phyloP scores from a whole-genome alignment of 2,113 vertebrate genomes.

The Polypterus senegalus region DNA sequence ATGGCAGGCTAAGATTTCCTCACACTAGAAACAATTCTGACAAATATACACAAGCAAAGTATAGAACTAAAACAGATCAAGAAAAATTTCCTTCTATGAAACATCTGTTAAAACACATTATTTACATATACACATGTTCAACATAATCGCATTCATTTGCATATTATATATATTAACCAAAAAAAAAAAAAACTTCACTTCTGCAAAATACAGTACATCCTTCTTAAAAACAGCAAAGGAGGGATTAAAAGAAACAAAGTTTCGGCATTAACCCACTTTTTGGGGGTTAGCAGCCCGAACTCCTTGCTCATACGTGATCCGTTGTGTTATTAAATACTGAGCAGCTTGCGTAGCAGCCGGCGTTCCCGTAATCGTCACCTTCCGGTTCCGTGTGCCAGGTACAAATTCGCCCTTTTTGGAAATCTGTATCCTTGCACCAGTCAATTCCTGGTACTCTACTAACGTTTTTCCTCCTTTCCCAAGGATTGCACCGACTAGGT shows the following conservation, averaged over 20 bases:
- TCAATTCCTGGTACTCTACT: conserved; percentile 82
- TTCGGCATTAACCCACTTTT: conserved; percentile 67
- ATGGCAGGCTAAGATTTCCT: conserved; percentile 77
- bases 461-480: conserved; percentile 79
- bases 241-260: conserved; percentile 61
- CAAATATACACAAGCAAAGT: conserved; percentile 77
- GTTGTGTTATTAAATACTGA: conserved; percentile 79
- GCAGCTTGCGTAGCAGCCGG: conserved; percentile 75
- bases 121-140: conserved; percentile 86
- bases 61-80: conserved; percentile 76
- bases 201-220: conserved; percentile 86
- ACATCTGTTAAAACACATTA: conserved; percentile 85
- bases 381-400: conserved; percentile 77
- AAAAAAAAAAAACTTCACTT: conserved; percentile 70
- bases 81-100: conserved; percentile 78
- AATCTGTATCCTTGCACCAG: conserved; percentile 82
- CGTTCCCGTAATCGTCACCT: conserved; percentile 80
- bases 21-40: conserved; percentile 80
- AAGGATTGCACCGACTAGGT: conserved; percentile 77
- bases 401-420: conserved; percentile 81
- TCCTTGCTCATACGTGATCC: conserved; percentile 81
- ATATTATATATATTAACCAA: conserved; percentile 81
- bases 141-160: conserved; percentile 86
- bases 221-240: conserved; percentile 73
- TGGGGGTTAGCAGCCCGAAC: conserved; percentile 75